These are phyloP conservation scores for Rugalucina vietnamica DNA, from an alignment of 2,888 invertebrate species.

Conservation along the genomic window DNA sequence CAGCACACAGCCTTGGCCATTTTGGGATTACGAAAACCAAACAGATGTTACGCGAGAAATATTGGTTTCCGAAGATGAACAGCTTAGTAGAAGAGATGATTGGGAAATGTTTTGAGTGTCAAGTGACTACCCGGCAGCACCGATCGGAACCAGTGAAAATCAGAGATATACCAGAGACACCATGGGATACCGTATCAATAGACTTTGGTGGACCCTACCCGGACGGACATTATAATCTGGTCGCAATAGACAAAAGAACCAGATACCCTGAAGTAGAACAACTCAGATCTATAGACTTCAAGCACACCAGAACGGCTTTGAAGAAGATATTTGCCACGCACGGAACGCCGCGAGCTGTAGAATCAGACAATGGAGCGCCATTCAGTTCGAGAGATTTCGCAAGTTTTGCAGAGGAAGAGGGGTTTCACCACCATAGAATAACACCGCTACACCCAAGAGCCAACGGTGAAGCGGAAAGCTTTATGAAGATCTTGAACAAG, in stretches of 20 bases:
- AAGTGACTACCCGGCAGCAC: conserved; percentile 42
- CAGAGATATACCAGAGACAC: conserved; percentile 32
- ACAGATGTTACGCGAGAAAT: conserved; percentile 30
- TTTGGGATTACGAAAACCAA: conserved; percentile 37
- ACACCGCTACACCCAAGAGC: background rate
- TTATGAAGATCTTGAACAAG: conserved; percentile 1
- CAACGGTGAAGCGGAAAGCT: background rate
- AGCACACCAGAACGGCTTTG: background rate
- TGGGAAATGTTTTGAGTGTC: conserved; percentile 37
- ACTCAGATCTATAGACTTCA: background rate
- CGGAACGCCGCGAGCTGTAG: background rate
- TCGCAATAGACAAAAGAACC: conserved; percentile 5
- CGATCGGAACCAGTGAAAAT: conserved; percentile 36
- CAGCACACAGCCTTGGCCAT: conserved; percentile 42
- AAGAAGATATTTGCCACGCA: background rate
- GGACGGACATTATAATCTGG: no score
- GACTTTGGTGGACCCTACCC: conserved; percentile 25
- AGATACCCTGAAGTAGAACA: background rate
- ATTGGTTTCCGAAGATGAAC: conserved; percentile 48
- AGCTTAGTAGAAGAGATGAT: conserved; percentile 32
- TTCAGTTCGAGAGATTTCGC: background rate
- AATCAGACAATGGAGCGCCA: background rate
- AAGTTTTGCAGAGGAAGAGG: background rate
- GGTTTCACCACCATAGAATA: background rate
- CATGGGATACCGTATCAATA: conserved; percentile 19